Evolutionary conservation across 1,140 invertebrate genomes (phyloP).

Genomic region (Bombyx mandarina): DNA sequence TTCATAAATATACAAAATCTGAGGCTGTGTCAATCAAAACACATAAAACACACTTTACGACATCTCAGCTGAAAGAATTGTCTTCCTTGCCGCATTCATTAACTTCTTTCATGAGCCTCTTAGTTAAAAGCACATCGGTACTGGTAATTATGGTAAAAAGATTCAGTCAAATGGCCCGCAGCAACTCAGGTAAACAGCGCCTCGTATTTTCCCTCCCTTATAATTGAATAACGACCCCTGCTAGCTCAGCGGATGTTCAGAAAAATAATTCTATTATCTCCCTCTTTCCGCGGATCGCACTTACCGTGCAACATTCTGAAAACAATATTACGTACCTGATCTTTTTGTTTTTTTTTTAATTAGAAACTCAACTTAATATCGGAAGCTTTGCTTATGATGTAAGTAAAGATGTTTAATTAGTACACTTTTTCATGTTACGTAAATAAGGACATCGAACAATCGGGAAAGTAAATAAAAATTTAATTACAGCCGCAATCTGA

Average conservation of each 20-base stretch:
- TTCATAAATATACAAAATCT: too few species aligned
- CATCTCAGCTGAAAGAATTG: not conserved
- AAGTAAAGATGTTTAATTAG: too few species aligned
- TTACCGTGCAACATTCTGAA: slow-evolving; percentile 21
- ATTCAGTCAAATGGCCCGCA: slow-evolving; percentile 30
- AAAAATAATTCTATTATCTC: slow-evolving; percentile 52
- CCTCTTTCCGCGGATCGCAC: slow-evolving; percentile 22
- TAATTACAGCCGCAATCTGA: too few species aligned
- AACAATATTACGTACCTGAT: slow-evolving; percentile 8
- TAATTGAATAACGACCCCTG: slow-evolving; percentile 53
- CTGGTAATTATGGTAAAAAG: slow-evolving; percentile 24
- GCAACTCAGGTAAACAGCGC: slow-evolving; percentile 39
- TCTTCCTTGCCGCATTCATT: slow-evolving; percentile 10
- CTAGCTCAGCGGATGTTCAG: slow-evolving; percentile 35
- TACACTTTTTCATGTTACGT: too few species aligned
- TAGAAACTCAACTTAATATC: not conserved
- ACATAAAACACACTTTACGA: too few species aligned
- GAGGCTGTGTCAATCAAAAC: too few species aligned
- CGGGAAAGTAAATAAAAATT: too few species aligned
- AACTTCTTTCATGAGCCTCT: slow-evolving; percentile 1
- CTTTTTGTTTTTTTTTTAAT: not conserved
- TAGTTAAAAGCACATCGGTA: slow-evolving; percentile 13
- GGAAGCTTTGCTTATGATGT: not conserved
- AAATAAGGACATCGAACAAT: too few species aligned
- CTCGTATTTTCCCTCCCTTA: slow-evolving; percentile 35